These are phyloP conservation scores for Diadromus collaris DNA, from an alignment of 2,888 invertebrate species.

Conservation along the genomic window DNA sequence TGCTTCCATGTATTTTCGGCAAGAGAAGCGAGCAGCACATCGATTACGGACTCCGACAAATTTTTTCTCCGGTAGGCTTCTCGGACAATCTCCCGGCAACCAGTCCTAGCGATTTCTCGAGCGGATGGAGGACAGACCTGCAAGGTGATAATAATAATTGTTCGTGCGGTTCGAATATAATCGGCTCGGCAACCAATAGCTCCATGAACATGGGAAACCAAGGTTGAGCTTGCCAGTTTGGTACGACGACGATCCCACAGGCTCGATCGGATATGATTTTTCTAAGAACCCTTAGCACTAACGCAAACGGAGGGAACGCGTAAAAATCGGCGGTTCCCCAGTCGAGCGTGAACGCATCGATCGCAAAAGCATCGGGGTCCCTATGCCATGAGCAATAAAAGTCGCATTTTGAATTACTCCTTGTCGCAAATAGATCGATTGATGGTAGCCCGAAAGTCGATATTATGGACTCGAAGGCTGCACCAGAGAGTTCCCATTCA, in stretches of 20 bases:
- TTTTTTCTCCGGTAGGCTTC: conserved; percentile 39
- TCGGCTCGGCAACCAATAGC: conserved; percentile 17
- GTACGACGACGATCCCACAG: conserved; percentile 3
- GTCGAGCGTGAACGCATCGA: conserved; percentile 60
- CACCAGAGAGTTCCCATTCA: conserved; percentile 55
- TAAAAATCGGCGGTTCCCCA: conserved; percentile 54
- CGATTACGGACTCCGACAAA: conserved; percentile 48
- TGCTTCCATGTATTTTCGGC: conserved; percentile 36
- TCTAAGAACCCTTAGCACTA: conserved; percentile 20
- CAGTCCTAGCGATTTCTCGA: conserved; percentile 30
- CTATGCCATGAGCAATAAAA: conserved; percentile 57
- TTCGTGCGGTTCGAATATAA: conserved; percentile 20
- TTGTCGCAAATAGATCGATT: conserved; percentile 60
- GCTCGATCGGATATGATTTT: conserved; percentile 31
- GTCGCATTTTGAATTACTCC: conserved; percentile 60
- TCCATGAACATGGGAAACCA: conserved; percentile 30
- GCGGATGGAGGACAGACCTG: conserved; percentile 13
- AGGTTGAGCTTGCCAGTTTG: neutral
- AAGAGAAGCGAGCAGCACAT: conserved; percentile 43
- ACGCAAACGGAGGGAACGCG: conserved; percentile 36
- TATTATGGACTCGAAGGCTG: conserved; percentile 42
- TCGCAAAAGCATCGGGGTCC: conserved; percentile 55
- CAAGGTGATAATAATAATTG: conserved; percentile 30
- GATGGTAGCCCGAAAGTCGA: conserved; percentile 44
- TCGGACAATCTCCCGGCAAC: conserved; percentile 28